phyloP scores from a whole-genome alignment of 2,888 invertebrate genomes.

The Blastobasis lacticolella region DNA sequence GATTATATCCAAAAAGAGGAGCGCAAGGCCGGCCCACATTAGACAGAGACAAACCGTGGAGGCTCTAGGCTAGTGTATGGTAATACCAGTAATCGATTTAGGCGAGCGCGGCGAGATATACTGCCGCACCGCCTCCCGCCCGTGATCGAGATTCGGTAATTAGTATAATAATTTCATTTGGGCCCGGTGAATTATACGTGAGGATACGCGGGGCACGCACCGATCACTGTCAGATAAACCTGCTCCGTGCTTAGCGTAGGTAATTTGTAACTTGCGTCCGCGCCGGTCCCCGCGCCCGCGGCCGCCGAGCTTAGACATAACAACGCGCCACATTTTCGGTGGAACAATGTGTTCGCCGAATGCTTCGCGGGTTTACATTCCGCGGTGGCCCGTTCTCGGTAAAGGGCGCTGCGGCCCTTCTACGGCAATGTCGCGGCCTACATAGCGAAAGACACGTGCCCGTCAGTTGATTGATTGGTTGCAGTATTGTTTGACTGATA shows the following conservation, averaged over 20 bases:
- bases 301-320: constrained; percentile 35
- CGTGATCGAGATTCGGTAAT: constrained; percentile 62
- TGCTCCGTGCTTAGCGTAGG: constrained; percentile 7
- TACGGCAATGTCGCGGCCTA: constrained; percentile 40
- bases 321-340: constrained; percentile 36
- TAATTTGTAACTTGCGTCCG: constrained; percentile 1
- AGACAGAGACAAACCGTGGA: constrained; percentile 62
- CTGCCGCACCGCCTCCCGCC: constrained; percentile 52
- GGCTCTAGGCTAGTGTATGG: constrained; percentile 44
- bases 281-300: background rate
- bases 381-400: constrained; percentile 25
- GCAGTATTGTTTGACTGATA: constrained; percentile 30
- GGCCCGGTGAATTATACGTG: constrained; percentile 43
- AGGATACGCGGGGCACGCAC: constrained; percentile 37
- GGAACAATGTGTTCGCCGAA: constrained; percentile 45
- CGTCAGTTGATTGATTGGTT: constrained; percentile 32
- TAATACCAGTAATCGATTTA: constrained; percentile 65
- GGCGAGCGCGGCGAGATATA: constrained; percentile 55
- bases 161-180: constrained; percentile 67
- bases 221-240: constrained; percentile 21
- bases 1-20: constrained; percentile 59
- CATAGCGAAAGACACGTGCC: constrained; percentile 30
- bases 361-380: constrained; percentile 13
- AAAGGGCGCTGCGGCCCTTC: constrained; percentile 28
- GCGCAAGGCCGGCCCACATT: constrained; percentile 55